phyloP scores from a whole-genome alignment of 1,140 invertebrate genomes.

The Lasaia peninsularis region DNA sequence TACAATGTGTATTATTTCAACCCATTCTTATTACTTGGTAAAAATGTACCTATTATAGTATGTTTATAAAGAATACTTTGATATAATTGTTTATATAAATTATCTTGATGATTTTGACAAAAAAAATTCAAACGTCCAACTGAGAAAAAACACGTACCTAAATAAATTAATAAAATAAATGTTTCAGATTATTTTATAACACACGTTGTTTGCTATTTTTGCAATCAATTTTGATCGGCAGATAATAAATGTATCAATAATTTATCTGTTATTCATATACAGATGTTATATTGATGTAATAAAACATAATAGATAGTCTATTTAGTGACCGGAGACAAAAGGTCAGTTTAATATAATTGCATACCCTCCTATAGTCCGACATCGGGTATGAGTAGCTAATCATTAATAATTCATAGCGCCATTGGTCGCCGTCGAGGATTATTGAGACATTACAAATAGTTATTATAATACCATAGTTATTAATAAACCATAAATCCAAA shows the following conservation, averaged over 20 bases:
- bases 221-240: neutral
- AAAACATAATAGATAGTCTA: neutral
- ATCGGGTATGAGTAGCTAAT: slow-evolving; percentile 44
- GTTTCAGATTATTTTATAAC: too few species aligned
- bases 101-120: too few species aligned
- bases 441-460: slow-evolving; percentile 44
- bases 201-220: too few species aligned
- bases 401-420: slow-evolving; percentile 65
- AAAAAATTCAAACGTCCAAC: too few species aligned
- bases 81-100: too few species aligned
- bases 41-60: too few species aligned
- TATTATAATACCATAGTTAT: slow-evolving; percentile 18
- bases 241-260: neutral
- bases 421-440: slow-evolving; percentile 44
- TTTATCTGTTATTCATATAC: too few species aligned
- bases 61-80: too few species aligned
- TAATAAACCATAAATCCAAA: slow-evolving; percentile 9
- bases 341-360: slow-evolving; percentile 53
- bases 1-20: too few species aligned
- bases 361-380: slow-evolving; percentile 44
- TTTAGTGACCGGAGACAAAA: slow-evolving; percentile 22
- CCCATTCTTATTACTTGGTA: too few species aligned
- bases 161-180: too few species aligned
- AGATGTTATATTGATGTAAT: neutral
- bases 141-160: too few species aligned